Base-by-base conservation (phyloP, 1,140 invertebrate genomes). In the Papilio polytes region DNA sequence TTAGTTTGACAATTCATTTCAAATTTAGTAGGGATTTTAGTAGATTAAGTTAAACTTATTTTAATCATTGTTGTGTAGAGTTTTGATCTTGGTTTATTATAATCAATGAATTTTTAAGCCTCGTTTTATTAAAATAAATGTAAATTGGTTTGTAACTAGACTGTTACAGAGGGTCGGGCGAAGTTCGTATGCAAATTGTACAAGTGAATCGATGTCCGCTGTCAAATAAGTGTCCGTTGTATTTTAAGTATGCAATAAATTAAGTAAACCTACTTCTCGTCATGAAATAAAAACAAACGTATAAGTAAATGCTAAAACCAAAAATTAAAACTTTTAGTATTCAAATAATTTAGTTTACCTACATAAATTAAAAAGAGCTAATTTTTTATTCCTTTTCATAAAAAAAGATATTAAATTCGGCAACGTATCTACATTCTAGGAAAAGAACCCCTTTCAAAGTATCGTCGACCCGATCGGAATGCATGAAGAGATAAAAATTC, bases 401-500 rank as follows among this genome's bases (percentile, higher is more conserved):
- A 20, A 70, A 31, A 31, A 70, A 15, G 63, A 70, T 36, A 15
- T 70, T 70, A 70, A 31, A 70, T 70, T 70, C 26, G 63, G 63
- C 26, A 70, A 31, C 13, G 63, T 70, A 48, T 76, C 46, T 76
- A n/a, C 46, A 76, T 76, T 76, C 44, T 22, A 26, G 9, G 63
- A 51, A 76, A 46, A 31, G 76, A 70, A 78, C 51, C 76, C 76
- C 76, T 78, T 78, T 78, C 18, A 41, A 78, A 70, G 56, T 78
- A 78, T 80, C 77, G 70, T 66, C 56, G 74, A 70, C 56, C 70
- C 76, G 77, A 82, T 81, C 74, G 85, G 83, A 87, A 87, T 85
- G 85, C 82, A 87, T 84, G 85, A 81, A 88, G 81, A 89, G 90
- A 91, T 91, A 91, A 90, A 92, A 89, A 90, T 90, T 90, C 87